phyloP scores from a whole-genome alignment of 2,113 vertebrate genomes.

The Spea bombifrons region DNA sequence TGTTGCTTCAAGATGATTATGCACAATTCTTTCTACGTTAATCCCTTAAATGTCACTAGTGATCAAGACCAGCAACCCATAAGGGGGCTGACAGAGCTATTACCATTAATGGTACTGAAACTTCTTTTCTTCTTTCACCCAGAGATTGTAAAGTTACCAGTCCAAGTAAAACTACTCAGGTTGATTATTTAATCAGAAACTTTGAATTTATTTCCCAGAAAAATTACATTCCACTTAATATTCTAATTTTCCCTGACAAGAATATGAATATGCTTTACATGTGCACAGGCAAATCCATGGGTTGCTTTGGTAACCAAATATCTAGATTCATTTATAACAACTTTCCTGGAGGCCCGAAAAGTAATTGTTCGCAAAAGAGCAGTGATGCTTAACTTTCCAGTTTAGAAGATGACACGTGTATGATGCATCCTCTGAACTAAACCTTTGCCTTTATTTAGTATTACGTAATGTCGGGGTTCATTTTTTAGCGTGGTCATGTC shows the following conservation, averaged over 20 bases:
- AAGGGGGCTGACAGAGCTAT: slow-evolving; percentile 19
- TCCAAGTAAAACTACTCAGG: slow-evolving; percentile 23
- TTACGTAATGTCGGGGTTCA: no score
- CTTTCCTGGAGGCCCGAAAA: neutral
- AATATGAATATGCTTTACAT: slow-evolving; percentile 19
- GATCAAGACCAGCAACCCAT: slow-evolving; percentile 23
- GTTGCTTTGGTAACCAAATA: slow-evolving; percentile 30
- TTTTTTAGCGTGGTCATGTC: no score
- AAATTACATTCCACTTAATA: slow-evolving; percentile 23
- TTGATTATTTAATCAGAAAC: slow-evolving; percentile 32
- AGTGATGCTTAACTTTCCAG: no score
- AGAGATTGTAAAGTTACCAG: slow-evolving; percentile 29
- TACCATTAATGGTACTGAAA: slow-evolving; percentile 29
- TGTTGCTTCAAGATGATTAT: slow-evolving; percentile 33
- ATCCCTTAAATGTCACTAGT: neutral
- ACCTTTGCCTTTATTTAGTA: no score
- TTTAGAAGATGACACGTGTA: no score
- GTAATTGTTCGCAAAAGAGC: neutral
- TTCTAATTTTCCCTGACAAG: slow-evolving; percentile 15
- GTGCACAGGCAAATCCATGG: neutral
- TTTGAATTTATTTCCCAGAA: slow-evolving; percentile 35
- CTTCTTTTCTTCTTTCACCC: neutral
- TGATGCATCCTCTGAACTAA: no score
- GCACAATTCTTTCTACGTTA: slow-evolving; percentile 9
- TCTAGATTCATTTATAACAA: neutral